Percentiles rank a stretch among this genome's conserved stretches.
Evolutionary conservation across 2,888 invertebrate species (phyloP).

Genomic region (Philonicus albiceps): DNA sequence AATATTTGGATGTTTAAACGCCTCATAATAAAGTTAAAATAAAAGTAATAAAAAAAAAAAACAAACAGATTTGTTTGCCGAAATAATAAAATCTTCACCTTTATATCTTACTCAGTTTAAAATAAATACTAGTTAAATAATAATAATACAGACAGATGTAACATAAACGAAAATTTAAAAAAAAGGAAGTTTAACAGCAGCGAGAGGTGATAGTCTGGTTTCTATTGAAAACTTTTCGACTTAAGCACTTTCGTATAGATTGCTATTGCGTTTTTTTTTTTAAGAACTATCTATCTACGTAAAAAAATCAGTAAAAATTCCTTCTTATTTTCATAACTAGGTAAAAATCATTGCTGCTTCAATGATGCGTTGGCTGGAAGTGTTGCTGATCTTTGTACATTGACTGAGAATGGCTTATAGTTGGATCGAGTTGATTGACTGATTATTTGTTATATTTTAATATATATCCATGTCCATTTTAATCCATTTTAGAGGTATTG

Average conservation of each 20-base stretch:
- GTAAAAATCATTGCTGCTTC: conserved; percentile 57
- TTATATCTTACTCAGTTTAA: conserved; percentile 40
- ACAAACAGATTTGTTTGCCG: neutral
- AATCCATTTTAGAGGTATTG: conserved; percentile 16
- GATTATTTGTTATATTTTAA: conserved; percentile 40
- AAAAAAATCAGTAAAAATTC: conserved; percentile 5
- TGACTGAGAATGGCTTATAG: conserved; percentile 63
- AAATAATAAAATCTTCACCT: conserved; percentile 16
- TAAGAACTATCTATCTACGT: neutral
- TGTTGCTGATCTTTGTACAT: conserved; percentile 84
- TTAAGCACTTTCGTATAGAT: neutral
- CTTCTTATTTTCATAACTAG: neutral
- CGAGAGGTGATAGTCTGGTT: neutral
- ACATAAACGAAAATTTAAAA: conserved; percentile 40
- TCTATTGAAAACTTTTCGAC: neutral
- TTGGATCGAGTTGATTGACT: conserved; percentile 64
- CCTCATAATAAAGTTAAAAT: conserved; percentile 11
- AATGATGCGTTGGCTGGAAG: conserved; percentile 85
- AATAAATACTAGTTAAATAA: conserved; percentile 48
- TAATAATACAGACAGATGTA: conserved; percentile 41
- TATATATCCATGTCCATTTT: conserved; percentile 22
- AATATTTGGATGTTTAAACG: conserved; percentile 14
- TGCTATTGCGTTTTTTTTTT: neutral
- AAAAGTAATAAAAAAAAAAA: conserved; percentile 1
- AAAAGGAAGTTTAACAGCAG: conserved; percentile 24